Conservation (phyloP, 2,888 invertebrate genomes). For the Athalia circularis region DNA sequence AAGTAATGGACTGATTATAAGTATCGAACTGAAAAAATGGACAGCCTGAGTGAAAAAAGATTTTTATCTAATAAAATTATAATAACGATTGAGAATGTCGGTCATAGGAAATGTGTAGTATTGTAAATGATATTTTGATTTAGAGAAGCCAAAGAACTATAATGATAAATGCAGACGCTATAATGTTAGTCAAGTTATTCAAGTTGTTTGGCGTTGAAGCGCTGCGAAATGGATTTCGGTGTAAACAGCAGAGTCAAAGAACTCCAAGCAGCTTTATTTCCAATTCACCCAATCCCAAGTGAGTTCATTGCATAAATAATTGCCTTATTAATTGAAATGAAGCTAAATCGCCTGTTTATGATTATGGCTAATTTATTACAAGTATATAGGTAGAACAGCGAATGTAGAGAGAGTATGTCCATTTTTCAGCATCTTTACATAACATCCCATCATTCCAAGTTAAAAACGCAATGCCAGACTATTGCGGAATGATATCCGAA, state of each 20-base stretch:
- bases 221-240: conserved; percentile 57
- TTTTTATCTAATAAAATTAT: neutral
- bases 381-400: conserved; percentile 41
- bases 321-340: conserved; percentile 7
- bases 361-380: conserved; percentile 20
- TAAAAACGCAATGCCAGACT: conserved; percentile 58
- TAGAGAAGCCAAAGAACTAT: conserved; percentile 42
- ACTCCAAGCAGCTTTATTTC: conserved; percentile 82
- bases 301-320: conserved; percentile 45
- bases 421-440: conserved; percentile 54
- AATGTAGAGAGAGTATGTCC: conserved; percentile 49
- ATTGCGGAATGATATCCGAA: conserved; percentile 56
- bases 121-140: conserved; percentile 14
- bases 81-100: neutral
- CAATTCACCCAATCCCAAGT: conserved; percentile 72
- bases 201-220: conserved; percentile 54
- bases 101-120: conserved; percentile 22
- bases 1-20: too few species aligned
- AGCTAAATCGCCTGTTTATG: neutral
- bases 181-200: conserved; percentile 53
- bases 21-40: too few species aligned
- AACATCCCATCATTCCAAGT: conserved; percentile 45
- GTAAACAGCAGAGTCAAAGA: conserved; percentile 77
- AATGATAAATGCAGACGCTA: conserved; percentile 53
- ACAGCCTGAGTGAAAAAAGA: too few species aligned